Percentiles rank a stretch among this genome's conserved stretches.
These are phyloP conservation scores for Romanogobio albipinnatus DNA, from an alignment of 2,113 vertebrate species.

Conservation along the genomic window DNA sequence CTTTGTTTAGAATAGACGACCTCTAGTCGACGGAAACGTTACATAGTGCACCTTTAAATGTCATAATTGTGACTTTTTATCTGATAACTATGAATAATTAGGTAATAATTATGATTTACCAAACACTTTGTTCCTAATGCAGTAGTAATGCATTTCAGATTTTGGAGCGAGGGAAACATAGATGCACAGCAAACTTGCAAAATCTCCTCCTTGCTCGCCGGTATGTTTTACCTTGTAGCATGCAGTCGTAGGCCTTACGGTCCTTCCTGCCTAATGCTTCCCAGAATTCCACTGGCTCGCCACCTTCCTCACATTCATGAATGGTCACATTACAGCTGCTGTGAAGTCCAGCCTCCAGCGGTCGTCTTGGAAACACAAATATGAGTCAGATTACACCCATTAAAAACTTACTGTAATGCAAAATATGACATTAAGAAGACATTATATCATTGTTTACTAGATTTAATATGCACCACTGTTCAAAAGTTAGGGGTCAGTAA, in stretches of 20 bases:
- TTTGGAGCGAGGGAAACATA: too few relatives aligned
- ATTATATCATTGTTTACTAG: neutral
- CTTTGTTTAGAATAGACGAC: too few relatives aligned
- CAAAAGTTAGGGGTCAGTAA: too few relatives aligned
- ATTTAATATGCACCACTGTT: neutral
- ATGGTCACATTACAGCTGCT: slow-evolving; percentile 88
- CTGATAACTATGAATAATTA: neutral
- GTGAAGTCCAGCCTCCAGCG: slow-evolving; percentile 85
- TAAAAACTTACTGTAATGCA: neutral
- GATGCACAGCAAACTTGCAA: neutral
- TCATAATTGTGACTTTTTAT: neutral
- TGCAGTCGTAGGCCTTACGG: slow-evolving; percentile 88
- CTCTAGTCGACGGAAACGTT: too few relatives aligned
- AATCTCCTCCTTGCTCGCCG: neutral
- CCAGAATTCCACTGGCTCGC: slow-evolving; percentile 85
- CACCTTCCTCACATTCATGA: slow-evolving; percentile 86
- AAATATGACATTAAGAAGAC: neutral
- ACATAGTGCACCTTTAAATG: too few relatives aligned
- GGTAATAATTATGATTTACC: neutral
- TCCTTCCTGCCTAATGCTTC: slow-evolving; percentile 83
- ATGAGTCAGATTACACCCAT: neutral
- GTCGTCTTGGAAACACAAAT: slow-evolving; percentile 72
- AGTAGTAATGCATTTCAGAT: too few relatives aligned
- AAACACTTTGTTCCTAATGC: neutral
- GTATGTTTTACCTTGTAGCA: slow-evolving; percentile 83